Conservation (phyloP, 2,888 invertebrate genomes). For the Xylocampa areola region DNA sequence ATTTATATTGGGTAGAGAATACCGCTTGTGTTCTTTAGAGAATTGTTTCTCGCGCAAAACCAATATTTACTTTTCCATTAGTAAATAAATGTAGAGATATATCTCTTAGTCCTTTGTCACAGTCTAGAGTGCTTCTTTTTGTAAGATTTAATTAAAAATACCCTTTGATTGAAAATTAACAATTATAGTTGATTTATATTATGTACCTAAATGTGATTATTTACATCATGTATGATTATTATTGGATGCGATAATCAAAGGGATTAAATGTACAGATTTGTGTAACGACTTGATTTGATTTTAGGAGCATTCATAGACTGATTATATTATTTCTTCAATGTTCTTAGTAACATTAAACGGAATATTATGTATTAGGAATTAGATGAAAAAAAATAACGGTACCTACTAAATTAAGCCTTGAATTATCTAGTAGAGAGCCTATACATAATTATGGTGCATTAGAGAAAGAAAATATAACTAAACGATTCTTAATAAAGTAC, state of each 20-base stretch:
- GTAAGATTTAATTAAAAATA: slow-evolving; percentile 2
- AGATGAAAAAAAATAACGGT: slow-evolving; percentile 71
- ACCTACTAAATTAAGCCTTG: slow-evolving; percentile 84
- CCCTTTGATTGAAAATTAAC: slow-evolving; percentile 19
- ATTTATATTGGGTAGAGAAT: slow-evolving; percentile 54
- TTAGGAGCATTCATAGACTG: slow-evolving; percentile 48
- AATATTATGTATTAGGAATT: slow-evolving; percentile 62
- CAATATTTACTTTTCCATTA: slow-evolving; percentile 47
- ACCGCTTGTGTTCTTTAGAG: slow-evolving; percentile 59
- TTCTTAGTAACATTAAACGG: slow-evolving; percentile 40
- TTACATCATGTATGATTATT: slow-evolving; percentile 27
- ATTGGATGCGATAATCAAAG: slow-evolving; percentile 21
- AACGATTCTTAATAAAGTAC: slow-evolving; percentile 52
- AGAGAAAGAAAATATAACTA: slow-evolving; percentile 62
- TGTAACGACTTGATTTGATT: slow-evolving; percentile 28
- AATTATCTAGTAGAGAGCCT: slow-evolving; percentile 74
- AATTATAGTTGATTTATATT: slow-evolving; percentile 21
- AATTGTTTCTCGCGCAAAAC: slow-evolving; percentile 59
- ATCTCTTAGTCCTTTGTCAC: slow-evolving; percentile 26
- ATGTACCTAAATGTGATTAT: slow-evolving; percentile 27
- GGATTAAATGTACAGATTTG: slow-evolving; percentile 17
- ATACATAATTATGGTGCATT: slow-evolving; percentile 77
- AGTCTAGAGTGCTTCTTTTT: slow-evolving; percentile 50
- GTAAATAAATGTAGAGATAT: slow-evolving; percentile 42
- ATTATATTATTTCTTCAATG: slow-evolving; percentile 45